phyloP scores from a whole-genome alignment of 2,888 invertebrate species.

The Brachylomia viminalis region DNA sequence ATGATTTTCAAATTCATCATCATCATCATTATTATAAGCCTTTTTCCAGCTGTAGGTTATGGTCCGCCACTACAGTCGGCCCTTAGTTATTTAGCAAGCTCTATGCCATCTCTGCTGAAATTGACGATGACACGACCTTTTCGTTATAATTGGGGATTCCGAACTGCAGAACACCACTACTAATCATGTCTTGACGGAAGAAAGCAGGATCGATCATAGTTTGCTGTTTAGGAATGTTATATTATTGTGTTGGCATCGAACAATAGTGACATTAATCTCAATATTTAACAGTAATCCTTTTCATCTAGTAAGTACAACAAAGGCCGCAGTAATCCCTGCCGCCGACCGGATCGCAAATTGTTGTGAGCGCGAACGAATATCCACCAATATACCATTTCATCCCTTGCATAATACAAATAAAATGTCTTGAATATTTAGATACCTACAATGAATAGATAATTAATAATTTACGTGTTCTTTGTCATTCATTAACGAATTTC shows the following conservation, averaged over 20 bases:
- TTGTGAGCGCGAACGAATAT: conserved; percentile 28
- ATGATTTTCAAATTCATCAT: not conserved
- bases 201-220: conserved; percentile 11
- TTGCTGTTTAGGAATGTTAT: conserved; percentile 12
- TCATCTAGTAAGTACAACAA: conserved; percentile 41
- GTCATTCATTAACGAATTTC: conserved; percentile 79
- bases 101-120: not conserved
- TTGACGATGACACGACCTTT: not conserved
- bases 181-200: not conserved
- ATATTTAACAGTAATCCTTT: conserved; percentile 39
- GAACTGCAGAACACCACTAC: not conserved
- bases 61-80: too few species aligned
- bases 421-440: conserved; percentile 51
- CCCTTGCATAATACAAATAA: conserved; percentile 41
- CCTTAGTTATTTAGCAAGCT: not conserved
- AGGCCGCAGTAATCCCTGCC: conserved; percentile 40
- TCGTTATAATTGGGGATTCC: not conserved
- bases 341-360: conserved; percentile 19
- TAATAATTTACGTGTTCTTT: conserved; percentile 68
- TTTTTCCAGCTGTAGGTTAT: not conserved
- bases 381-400: conserved; percentile 39
- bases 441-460: conserved; percentile 51
- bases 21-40: too few species aligned
- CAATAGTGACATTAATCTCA: conserved; percentile 28
- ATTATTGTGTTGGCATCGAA: conserved; percentile 11